phyloP scores from a whole-genome alignment of 2,113 vertebrate genomes.

The Uropsilus gracilis region DNA sequence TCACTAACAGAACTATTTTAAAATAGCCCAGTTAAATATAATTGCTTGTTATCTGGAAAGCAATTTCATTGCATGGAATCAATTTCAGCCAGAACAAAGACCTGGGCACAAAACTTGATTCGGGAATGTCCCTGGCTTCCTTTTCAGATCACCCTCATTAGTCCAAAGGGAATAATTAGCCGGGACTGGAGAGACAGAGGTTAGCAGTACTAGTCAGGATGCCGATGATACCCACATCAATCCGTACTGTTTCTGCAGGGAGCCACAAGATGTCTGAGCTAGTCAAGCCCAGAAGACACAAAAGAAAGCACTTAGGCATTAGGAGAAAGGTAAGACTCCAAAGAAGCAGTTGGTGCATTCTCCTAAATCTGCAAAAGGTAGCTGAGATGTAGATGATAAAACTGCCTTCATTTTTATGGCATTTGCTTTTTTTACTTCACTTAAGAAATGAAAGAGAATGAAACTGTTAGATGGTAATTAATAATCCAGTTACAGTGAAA shows the following conservation, averaged over 20 bases:
- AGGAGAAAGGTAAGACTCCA: neutral
- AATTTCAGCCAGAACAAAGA: neutral
- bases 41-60: conserved; percentile 16
- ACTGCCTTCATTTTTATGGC: neutral
- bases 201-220: neutral
- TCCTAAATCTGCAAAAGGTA: neutral
- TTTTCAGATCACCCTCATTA: neutral
- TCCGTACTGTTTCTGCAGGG: neutral
- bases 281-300: neutral
- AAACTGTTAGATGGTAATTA: neutral
- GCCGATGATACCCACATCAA: too few species aligned
- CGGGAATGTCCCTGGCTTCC: neutral
- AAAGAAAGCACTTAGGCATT: neutral
- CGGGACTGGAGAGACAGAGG: neutral
- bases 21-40: neutral
- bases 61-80: neutral
- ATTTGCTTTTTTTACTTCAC: neutral
- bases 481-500: neutral
- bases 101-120: neutral
- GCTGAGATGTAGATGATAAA: neutral
- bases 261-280: neutral
- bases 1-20: neutral
- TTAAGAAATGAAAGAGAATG: conserved; percentile 5
- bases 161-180: neutral
- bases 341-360: neutral